phyloP scores from a whole-genome alignment of 2,797 vertebrate species.

The Molossus alvarezi region DNA sequence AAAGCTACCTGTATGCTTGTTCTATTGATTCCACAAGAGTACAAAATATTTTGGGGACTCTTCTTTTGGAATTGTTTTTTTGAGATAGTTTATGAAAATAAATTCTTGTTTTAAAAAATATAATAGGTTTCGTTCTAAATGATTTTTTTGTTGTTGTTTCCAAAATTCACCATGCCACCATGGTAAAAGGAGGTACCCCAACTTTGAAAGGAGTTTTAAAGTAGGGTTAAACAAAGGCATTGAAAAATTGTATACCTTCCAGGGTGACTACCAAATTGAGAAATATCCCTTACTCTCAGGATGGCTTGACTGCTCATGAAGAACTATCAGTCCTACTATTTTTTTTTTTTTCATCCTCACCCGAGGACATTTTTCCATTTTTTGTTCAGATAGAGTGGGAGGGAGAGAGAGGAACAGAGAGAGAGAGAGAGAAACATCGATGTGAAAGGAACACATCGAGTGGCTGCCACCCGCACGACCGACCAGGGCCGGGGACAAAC shows the following conservation, averaged over 20 bases:
- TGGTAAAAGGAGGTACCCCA: slow-evolving; percentile 22
- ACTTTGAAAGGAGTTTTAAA: slow-evolving; percentile 64
- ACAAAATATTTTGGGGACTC: not conserved
- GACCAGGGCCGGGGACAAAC: no score
- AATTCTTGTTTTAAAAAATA: not conserved
- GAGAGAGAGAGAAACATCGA: no score
- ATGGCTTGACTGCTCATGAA: slow-evolving; percentile 11
- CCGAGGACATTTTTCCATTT: no score
- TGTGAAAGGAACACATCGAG: no score
- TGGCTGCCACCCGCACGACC: no score
- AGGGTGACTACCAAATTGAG: not conserved
- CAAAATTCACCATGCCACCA: slow-evolving; percentile 17
- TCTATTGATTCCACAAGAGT: not conserved
- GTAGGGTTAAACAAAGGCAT: not conserved
- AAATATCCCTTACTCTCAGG: not conserved
- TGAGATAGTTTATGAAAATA: slow-evolving; percentile 15
- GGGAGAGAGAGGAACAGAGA: no score
- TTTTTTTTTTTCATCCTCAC: no score
- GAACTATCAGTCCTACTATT: not conserved
- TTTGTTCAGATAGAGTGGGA: no score
- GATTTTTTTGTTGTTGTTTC: slow-evolving; percentile 18
- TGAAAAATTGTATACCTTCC: not conserved
- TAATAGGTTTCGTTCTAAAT: slow-evolving; percentile 54
- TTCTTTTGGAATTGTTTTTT: slow-evolving; percentile 50
- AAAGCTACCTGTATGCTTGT: not conserved